Evolutionary conservation across 2,888 invertebrate genomes (phyloP).

Genomic region (Papilio elwesi): DNA sequence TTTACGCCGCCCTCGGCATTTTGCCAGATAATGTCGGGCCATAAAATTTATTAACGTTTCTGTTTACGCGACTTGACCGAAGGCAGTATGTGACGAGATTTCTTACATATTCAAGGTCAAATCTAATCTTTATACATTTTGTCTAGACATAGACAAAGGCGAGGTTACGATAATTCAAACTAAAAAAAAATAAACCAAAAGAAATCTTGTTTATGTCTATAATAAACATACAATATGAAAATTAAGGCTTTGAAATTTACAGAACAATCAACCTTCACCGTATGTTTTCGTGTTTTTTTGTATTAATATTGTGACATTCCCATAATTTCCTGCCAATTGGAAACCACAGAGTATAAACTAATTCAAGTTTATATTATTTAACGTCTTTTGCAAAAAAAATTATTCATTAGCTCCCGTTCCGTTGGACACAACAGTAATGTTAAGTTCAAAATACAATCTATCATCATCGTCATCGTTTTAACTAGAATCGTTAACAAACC

Average conservation of each 20-base stretch:
- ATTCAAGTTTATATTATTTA: not conserved
- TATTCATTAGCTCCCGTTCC: not conserved
- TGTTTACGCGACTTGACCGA: conserved; percentile 32
- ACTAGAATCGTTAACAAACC: conserved; percentile 40
- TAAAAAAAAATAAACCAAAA: conserved; percentile 6
- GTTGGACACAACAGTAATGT: not conserved
- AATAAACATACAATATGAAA: conserved; percentile 85
- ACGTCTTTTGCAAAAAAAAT: too few species aligned
- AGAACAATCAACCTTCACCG: not conserved
- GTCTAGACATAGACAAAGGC: conserved; percentile 30
- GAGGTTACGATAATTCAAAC: conserved; percentile 16
- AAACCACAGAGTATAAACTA: not conserved
- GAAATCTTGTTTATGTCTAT: conserved; percentile 77
- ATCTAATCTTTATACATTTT: conserved; percentile 10
- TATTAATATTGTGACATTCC: not conserved
- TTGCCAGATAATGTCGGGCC: conserved; percentile 27
- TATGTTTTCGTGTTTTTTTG: not conserved
- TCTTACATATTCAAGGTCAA: conserved; percentile 30
- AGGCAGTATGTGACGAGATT: conserved; percentile 15
- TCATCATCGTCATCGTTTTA: conserved; percentile 41
- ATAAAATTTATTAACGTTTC: conserved; percentile 32
- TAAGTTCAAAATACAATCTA: conserved; percentile 60
- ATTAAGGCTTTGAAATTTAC: not conserved
- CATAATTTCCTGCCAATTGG: not conserved
- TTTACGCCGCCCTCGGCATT: conserved; percentile 27